Evolutionary conservation across 2,888 invertebrate genomes (phyloP).

Genomic region (Therioaphis trifolii): DNA sequence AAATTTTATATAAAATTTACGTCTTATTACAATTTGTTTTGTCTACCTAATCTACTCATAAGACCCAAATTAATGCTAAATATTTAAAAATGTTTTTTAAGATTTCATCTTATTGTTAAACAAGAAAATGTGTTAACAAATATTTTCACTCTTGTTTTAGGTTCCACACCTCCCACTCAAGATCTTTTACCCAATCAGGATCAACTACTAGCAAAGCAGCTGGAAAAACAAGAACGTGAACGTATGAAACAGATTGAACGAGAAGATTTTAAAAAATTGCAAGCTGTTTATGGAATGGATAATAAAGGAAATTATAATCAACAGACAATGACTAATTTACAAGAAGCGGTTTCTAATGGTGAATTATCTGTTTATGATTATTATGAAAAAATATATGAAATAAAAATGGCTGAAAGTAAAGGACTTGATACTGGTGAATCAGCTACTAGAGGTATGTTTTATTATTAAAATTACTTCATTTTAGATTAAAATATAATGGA

Average conservation of each 20-base stretch:
- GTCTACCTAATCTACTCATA: too few relatives aligned
- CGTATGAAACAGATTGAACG: constrained; percentile 81
- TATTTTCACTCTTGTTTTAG: too few relatives aligned
- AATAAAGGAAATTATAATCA: constrained; percentile 84
- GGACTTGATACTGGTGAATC: constrained; percentile 87
- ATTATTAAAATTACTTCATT: constrained; percentile 3
- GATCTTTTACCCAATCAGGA: constrained; percentile 70
- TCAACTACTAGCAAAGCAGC: constrained; percentile 72
- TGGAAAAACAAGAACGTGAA: constrained; percentile 74
- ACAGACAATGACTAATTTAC: constrained; percentile 82
- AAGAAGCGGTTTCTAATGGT: constrained; percentile 85
- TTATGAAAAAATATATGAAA: constrained; percentile 83
- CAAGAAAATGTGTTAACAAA: too few relatives aligned
- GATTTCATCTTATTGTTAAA: too few relatives aligned
- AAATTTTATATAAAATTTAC: too few relatives aligned
- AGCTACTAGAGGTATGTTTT: constrained; percentile 78
- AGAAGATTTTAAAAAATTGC: constrained; percentile 81
- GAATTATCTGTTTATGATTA: constrained; percentile 87
- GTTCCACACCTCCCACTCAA: constrained; percentile 62
- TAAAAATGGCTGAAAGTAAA: constrained; percentile 79
- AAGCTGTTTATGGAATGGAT: constrained; percentile 87
- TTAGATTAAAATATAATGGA: too few relatives aligned
- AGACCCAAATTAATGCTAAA: too few relatives aligned
- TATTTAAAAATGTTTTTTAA: too few relatives aligned
- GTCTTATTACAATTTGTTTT: too few relatives aligned